These are phyloP conservation scores for Eilema depressum DNA, from an alignment of 2,888 invertebrate genomes.

Conservation along the genomic window DNA sequence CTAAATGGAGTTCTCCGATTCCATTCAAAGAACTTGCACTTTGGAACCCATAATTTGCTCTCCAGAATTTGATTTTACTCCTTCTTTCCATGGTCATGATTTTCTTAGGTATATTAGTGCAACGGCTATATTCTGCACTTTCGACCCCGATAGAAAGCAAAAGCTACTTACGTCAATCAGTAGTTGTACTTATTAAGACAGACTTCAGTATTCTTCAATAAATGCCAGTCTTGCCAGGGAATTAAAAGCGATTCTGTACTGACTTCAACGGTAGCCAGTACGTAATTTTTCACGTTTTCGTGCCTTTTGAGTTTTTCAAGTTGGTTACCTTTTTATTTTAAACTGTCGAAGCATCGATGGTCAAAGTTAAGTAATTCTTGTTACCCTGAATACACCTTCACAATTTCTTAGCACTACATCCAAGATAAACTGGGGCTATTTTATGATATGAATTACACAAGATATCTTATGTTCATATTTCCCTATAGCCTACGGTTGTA, in stretches of 20 bases:
- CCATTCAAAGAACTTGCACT: neutral
- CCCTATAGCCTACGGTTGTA: slow-evolving; percentile 12
- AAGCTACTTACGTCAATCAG: neutral
- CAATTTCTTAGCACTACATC: neutral
- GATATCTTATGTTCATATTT: slow-evolving; percentile 5
- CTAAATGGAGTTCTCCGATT: neutral
- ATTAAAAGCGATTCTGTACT: no score
- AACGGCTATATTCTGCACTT: no score
- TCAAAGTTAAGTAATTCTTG: neutral
- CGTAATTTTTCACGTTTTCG: no score
- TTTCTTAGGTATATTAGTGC: no score
- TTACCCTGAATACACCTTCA: neutral
- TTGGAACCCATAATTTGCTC: neutral
- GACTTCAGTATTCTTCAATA: no score
- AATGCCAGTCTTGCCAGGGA: no score
- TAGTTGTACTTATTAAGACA: no score
- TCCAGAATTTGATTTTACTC: neutral
- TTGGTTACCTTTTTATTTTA: no score
- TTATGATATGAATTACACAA: slow-evolving; percentile 8
- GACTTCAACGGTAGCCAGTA: no score
- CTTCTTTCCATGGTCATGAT: no score
- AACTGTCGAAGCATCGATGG: neutral
- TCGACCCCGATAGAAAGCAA: neutral
- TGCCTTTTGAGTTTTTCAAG: no score
- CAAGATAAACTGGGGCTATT: neutral